A percentile compares a stretch with the other conserved stretches of the same genome.
Evolutionary conservation across 2,113 vertebrate species (phyloP).

Genomic region (Nicator chloris): DNA sequence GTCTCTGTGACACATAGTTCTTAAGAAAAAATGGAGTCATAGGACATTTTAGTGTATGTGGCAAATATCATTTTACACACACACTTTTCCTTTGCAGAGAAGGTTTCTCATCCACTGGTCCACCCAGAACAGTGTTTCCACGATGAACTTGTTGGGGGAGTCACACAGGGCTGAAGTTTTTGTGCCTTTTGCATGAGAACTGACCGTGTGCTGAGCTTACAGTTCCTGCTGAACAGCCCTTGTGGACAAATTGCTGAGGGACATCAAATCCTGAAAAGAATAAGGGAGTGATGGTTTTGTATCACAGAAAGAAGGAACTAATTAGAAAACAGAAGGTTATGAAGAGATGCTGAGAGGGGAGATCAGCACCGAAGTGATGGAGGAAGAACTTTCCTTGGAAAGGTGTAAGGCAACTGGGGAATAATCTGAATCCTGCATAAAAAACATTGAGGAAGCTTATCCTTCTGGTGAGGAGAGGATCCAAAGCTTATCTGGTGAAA

Average conservation of each 20-base stretch:
- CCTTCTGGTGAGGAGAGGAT: background rate
- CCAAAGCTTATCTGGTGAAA: background rate
- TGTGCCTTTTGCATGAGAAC: background rate
- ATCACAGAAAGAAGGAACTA: background rate
- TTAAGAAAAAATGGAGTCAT: background rate
- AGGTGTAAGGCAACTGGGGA: background rate
- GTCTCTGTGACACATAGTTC: background rate
- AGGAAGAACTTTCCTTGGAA: background rate
- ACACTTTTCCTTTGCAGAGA: background rate
- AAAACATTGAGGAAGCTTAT: background rate
- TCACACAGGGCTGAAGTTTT: background rate
- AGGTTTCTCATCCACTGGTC: background rate
- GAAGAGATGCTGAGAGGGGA: background rate
- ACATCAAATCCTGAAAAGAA: background rate
- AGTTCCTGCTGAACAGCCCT: background rate
- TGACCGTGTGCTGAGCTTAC: background rate
- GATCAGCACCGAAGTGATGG: background rate
- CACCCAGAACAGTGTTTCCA: background rate
- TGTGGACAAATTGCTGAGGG: background rate
- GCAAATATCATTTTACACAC: background rate
- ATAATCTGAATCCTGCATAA: background rate
- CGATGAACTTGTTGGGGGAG: background rate
- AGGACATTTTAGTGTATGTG: background rate
- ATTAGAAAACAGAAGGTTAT: background rate
- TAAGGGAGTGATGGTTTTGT: background rate